Base-by-base conservation (phyloP, 2,888 invertebrate genomes). In the Apamea monoglypha region DNA sequence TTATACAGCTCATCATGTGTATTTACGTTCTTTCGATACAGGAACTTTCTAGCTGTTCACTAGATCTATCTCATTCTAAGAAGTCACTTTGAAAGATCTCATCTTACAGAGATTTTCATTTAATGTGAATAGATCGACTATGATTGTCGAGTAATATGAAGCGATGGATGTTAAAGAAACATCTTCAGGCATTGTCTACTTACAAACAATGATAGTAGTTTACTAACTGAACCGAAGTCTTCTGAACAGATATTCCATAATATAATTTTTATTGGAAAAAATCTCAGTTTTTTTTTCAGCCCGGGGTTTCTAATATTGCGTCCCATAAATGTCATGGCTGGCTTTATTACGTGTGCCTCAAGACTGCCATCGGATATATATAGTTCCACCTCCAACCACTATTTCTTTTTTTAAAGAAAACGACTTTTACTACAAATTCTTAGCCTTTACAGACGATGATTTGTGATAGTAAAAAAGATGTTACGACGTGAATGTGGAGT, bases 381-480 rank as follows among this genome's bases (percentile, higher is more conserved):
- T 29, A 29, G 29, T 8, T 14, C 1, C 47, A 29, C 7, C 29
- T 32, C 8, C 6, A 16, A n/a, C 2, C 6, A 21, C 0, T 29
- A 8, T 59, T 47, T 8, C 3, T 25, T 56, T 56, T 32, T 53
- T 53, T 53, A 25, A 25, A 40, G 16, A 32, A 73, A 76, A 36
- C 10, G 21, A 53, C 21, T 53, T 53, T 25, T 50, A 50, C 21
- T 53, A 25, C 53, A 21, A 8, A 21, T 53, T 25, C 21, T 21
- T 53, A 53, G 53, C 53, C 21, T 25, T 53, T 53, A 25, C 53
- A 53, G 53, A 21, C 53, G 53, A 53, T 10, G 53, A 25, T 64
- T 56, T 66, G 16, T 32, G n/a, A n/a, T n/a, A 63, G 32, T 63
- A 72, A 80, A 67, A 80, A 56, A 44, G 32, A 80, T 68, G 32